phyloP scores from a whole-genome alignment of 2,888 invertebrate genomes.

The Neoaliturus tenellus region DNA sequence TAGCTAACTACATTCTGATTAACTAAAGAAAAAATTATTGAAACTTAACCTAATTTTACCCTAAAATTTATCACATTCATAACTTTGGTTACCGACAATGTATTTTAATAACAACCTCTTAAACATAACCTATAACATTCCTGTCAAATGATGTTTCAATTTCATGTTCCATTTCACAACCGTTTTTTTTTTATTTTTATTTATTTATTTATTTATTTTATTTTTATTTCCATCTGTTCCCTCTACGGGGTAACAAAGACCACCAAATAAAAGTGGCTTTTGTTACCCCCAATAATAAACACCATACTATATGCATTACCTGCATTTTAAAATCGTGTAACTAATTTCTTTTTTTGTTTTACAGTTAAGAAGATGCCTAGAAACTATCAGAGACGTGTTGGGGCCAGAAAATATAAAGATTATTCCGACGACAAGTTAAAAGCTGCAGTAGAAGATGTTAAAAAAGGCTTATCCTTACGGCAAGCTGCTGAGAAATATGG shows the following conservation, averaged over 20 bases:
- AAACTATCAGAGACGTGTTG: conserved; percentile 44
- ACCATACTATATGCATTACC: conserved; percentile 19
- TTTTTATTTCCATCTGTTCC: background rate
- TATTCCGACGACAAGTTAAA: conserved; percentile 51
- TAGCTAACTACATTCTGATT: conserved; percentile 5
- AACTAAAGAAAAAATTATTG: background rate
- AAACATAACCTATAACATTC: conserved; percentile 29
- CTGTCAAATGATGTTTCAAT: background rate
- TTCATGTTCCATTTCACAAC: background rate
- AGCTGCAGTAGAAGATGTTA: conserved; percentile 52
- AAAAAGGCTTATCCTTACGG: conserved; percentile 53
- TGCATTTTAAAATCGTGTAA: background rate
- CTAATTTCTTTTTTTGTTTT: conserved; percentile 11
- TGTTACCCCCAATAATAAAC: conserved; percentile 18
- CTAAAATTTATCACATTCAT: background rate
- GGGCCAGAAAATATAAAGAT: conserved; percentile 49
- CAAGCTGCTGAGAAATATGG: conserved; percentile 50
- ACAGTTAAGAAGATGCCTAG: conserved; percentile 37
- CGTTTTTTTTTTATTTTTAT: background rate
- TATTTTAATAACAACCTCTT: background rate
- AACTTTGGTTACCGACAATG: conserved; percentile 17
- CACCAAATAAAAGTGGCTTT: conserved; percentile 24
- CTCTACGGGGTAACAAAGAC: conserved; percentile 12
- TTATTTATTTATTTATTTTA: no score
- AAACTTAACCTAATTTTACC: conserved; percentile 18